Conservation (phyloP, 2,113 vertebrate genomes). For the Xenopus tropicalis region DNA sequence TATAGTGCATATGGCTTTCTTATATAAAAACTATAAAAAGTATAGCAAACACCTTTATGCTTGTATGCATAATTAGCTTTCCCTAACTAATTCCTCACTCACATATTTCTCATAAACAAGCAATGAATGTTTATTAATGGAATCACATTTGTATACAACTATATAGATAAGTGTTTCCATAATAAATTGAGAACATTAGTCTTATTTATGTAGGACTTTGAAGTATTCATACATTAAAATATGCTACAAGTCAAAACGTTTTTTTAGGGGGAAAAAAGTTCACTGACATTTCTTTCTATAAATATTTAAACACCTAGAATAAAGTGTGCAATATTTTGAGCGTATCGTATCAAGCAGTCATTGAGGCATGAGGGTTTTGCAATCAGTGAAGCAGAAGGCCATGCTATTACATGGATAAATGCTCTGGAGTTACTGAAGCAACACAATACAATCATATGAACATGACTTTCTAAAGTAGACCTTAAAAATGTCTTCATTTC, state of each 20-base stretch:
- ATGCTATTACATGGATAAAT: slow-evolving; percentile 73
- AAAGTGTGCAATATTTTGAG: slow-evolving; percentile 61
- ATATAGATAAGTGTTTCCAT: background rate
- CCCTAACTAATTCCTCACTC: no score
- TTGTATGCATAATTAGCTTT: no score
- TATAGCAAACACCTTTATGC: no score
- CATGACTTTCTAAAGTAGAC: slow-evolving; percentile 56
- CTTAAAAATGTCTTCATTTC: slow-evolving; percentile 29
- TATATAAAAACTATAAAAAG: no score
- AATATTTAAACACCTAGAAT: slow-evolving; percentile 59
- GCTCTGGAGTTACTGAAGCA: slow-evolving; percentile 63
- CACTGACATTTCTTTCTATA: slow-evolving; percentile 56
- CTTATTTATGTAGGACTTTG: background rate
- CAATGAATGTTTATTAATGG: no score
- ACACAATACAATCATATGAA: slow-evolving; percentile 66
- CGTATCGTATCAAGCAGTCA: slow-evolving; percentile 63
- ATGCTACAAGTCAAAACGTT: slow-evolving; percentile 21
- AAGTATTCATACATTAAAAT: background rate
- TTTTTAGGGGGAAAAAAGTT: slow-evolving; percentile 25
- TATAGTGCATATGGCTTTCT: background rate
- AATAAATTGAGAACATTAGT: background rate
- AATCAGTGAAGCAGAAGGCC: slow-evolving; percentile 65
- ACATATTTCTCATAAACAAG: no score
- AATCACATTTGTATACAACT: no score
- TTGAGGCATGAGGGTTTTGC: slow-evolving; percentile 61